Evolutionary conservation across 2,888 invertebrate genomes (phyloP).

Genomic region (Xestobium rufovillosum): DNA sequence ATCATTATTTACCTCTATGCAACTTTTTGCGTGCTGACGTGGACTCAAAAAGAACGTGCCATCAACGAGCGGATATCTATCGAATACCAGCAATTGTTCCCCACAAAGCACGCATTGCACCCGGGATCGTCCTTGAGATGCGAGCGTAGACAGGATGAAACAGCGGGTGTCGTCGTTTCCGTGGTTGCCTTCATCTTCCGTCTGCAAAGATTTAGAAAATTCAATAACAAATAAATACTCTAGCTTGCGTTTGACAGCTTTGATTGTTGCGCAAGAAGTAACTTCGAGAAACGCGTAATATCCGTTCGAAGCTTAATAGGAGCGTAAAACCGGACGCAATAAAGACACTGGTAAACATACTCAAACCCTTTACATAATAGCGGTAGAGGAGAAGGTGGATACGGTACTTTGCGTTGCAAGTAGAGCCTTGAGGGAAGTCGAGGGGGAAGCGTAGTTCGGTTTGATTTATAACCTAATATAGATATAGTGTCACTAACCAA

Average conservation of each 20-base stretch:
- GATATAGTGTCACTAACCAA: too few species aligned
- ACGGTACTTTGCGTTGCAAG: too few species aligned
- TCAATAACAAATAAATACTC: constrained; percentile 24
- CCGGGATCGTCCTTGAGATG: constrained; percentile 80
- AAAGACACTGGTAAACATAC: too few species aligned
- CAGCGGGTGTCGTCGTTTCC: constrained; percentile 97
- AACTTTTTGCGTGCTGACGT: constrained; percentile 77
- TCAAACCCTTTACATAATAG: too few species aligned
- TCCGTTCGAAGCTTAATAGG: too few species aligned
- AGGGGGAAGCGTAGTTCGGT: too few species aligned
- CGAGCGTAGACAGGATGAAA: constrained; percentile 91
- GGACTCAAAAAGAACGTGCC: constrained; percentile 98
- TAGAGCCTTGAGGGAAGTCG: too few species aligned
- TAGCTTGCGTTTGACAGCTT: not conserved
- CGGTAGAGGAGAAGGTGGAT: too few species aligned
- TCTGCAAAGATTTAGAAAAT: constrained; percentile 73
- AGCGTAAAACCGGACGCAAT: too few species aligned
- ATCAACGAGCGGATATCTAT: constrained; percentile 94
- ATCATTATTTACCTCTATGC: constrained; percentile 77
- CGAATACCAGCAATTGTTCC: constrained; percentile 85
- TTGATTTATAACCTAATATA: too few species aligned
- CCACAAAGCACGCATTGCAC: constrained; percentile 85
- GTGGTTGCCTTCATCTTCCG: constrained; percentile 97
- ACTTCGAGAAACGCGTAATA: too few species aligned
- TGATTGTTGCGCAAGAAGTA: too few species aligned